Conservation (phyloP, 2,888 invertebrate species). For the Sesia apiformis region DNA sequence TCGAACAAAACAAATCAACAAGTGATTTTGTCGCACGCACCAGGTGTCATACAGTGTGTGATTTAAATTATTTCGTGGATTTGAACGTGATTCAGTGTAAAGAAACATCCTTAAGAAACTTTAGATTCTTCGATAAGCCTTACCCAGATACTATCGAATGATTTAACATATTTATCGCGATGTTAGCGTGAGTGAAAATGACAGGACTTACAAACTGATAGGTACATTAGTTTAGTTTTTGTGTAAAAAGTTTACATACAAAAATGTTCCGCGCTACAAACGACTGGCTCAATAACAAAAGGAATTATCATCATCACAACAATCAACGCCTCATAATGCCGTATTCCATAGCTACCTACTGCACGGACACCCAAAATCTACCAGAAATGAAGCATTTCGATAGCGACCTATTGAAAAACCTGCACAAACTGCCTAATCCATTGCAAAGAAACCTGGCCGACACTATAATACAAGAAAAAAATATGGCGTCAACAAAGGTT, state of each 20-base stretch:
- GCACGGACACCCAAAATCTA: slow-evolving; percentile 32
- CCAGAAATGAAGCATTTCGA: slow-evolving; percentile 35
- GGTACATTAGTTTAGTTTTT: slow-evolving; percentile 25
- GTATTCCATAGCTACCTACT: slow-evolving; percentile 39
- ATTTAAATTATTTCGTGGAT: slow-evolving; percentile 13
- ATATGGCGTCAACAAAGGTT: neutral
- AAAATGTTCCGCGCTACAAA: slow-evolving; percentile 11
- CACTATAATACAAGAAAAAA: slow-evolving; percentile 30
- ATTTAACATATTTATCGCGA: slow-evolving; percentile 21
- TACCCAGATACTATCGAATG: slow-evolving; percentile 38
- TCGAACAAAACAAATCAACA: slow-evolving; percentile 38
- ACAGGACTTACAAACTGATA: slow-evolving; percentile 28
- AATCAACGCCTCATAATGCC: slow-evolving; percentile 23
- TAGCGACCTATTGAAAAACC: slow-evolving; percentile 37
- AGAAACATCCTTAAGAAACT: slow-evolving; percentile 27
- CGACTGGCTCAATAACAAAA: slow-evolving; percentile 28
- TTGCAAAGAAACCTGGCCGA: slow-evolving; percentile 59
- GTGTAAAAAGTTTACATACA: slow-evolving; percentile 12
- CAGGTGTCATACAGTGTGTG: slow-evolving; percentile 36
- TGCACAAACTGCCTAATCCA: slow-evolving; percentile 48
- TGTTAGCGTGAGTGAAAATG: slow-evolving; percentile 40
- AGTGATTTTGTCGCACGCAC: slow-evolving; percentile 32
- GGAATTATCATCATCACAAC: slow-evolving; percentile 5
- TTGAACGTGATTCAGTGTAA: slow-evolving; percentile 27
- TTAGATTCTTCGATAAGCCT: slow-evolving; percentile 38